A percentile compares a stretch with the other conserved stretches of the same genome.
phyloP scores from a whole-genome alignment of 1,140 invertebrate species.

The Gryllus bimaculatus region DNA sequence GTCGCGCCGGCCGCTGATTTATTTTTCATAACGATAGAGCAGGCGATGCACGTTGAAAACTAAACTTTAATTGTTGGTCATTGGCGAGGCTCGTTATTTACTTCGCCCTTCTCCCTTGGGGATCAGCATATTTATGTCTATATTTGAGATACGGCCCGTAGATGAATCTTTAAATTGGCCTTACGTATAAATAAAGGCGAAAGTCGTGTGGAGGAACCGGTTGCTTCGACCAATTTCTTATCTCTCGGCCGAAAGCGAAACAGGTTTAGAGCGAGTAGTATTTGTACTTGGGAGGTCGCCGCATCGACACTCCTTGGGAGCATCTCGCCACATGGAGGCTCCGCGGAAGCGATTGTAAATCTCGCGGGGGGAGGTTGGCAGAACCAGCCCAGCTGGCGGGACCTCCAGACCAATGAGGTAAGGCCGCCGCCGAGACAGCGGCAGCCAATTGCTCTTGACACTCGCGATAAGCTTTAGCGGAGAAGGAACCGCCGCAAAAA shows the following conservation, averaged over 20 bases:
- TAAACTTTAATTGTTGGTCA: conserved; percentile 5
- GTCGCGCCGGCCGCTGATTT: not conserved
- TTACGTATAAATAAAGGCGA: not conserved
- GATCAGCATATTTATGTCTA: conserved; percentile 1
- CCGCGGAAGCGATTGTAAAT: not conserved
- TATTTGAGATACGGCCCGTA: not conserved
- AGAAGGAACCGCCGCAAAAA: too few relatives aligned
- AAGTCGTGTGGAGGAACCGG: not conserved
- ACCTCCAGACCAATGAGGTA: not conserved
- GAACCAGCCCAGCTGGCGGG: too few relatives aligned
- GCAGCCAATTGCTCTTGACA: not conserved
- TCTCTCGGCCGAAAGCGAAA: not conserved
- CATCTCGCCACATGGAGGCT: not conserved
- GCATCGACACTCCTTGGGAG: not conserved
- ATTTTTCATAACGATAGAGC: not conserved
- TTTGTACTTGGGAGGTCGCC: not conserved
- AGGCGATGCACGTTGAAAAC: not conserved
- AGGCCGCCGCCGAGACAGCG: not conserved
- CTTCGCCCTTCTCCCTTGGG: not conserved
- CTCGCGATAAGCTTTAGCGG: not conserved
- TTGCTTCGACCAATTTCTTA: not conserved
- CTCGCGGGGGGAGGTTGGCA: not conserved
- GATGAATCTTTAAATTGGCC: not conserved
- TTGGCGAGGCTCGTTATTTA: not conserved
- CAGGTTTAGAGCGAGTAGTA: not conserved